These are phyloP conservation scores for Chitala chitala DNA, from an alignment of 2,113 vertebrate species.

Conservation along the genomic window DNA sequence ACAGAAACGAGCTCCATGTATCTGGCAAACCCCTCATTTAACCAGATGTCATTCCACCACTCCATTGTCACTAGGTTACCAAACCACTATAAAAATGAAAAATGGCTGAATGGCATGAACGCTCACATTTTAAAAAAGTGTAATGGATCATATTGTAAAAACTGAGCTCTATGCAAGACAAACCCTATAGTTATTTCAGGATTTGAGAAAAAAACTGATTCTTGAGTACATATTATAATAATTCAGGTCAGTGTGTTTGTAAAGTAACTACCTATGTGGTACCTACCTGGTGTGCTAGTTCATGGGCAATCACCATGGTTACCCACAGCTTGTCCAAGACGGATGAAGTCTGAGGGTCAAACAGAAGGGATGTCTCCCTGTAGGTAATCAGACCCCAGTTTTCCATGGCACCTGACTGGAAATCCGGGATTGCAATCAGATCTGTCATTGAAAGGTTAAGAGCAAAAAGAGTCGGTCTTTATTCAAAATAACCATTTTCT, in stretches of 20 bases:
- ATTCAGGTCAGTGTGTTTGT: too few relatives aligned
- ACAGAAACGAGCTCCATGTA: constrained; percentile 65
- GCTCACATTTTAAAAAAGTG: not conserved
- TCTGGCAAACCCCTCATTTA: constrained; percentile 63
- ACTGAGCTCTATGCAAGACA: not conserved
- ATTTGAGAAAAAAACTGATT: too few relatives aligned
- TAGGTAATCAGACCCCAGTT: constrained; percentile 69
- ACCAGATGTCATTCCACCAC: constrained; percentile 65
- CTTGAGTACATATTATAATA: too few relatives aligned
- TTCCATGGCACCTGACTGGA: constrained; percentile 63
- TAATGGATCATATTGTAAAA: not conserved
- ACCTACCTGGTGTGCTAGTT: constrained; percentile 62
- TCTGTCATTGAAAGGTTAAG: constrained; percentile 45
- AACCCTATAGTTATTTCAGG: too few relatives aligned
- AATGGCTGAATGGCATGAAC: not conserved
- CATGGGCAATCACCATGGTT: constrained; percentile 63
- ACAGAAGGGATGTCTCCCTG: constrained; percentile 61
- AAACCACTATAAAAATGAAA: constrained; percentile 53
- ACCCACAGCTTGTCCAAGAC: constrained; percentile 58
- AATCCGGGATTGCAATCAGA: constrained; percentile 64
- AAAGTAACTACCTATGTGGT: too few relatives aligned
- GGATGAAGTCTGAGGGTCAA: constrained; percentile 54
- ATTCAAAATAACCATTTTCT: not conserved
- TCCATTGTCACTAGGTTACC: constrained; percentile 65
- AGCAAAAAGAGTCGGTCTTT: not conserved